These are phyloP conservation scores for Gorsachius magnificus DNA, from an alignment of 2,797 vertebrate genomes.

Conservation along the genomic window DNA sequence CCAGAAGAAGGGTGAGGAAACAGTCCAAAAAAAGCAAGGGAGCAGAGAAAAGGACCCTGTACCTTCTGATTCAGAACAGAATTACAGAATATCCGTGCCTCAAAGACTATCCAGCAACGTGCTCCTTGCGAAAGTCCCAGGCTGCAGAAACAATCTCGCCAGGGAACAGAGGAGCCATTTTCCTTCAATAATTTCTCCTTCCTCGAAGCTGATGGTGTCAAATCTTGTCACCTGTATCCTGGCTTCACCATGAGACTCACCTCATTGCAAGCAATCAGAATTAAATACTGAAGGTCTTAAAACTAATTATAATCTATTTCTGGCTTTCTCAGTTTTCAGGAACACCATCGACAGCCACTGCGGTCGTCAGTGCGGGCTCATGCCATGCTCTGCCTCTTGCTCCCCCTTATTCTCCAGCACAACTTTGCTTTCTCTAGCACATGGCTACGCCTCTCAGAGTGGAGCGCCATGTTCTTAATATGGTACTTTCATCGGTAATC, in stretches of 20 bases:
- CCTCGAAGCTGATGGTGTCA: background rate
- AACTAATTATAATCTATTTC: background rate
- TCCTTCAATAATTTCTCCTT: background rate
- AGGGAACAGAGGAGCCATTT: background rate
- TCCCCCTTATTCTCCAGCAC: background rate
- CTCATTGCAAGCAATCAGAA: background rate
- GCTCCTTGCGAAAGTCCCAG: background rate
- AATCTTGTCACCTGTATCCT: background rate
- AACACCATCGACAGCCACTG: background rate
- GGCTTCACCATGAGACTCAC: background rate
- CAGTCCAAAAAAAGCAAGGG: background rate
- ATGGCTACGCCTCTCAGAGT: background rate
- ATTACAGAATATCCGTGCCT: background rate
- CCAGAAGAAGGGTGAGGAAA: background rate
- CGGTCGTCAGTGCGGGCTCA: background rate
- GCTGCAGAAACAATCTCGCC: background rate
- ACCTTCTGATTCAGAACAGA: background rate
- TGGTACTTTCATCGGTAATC: constrained; percentile 29
- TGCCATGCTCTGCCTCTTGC: background rate
- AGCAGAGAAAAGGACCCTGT: background rate
- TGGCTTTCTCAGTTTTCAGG: background rate
- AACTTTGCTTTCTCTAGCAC: constrained; percentile 12
- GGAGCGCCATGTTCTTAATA: background rate
- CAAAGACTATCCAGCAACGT: background rate
- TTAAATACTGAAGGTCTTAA: background rate